phyloP scores from a whole-genome alignment of 92 coral and sea anemone genomes.

The Desmophyllum pertusum region DNA sequence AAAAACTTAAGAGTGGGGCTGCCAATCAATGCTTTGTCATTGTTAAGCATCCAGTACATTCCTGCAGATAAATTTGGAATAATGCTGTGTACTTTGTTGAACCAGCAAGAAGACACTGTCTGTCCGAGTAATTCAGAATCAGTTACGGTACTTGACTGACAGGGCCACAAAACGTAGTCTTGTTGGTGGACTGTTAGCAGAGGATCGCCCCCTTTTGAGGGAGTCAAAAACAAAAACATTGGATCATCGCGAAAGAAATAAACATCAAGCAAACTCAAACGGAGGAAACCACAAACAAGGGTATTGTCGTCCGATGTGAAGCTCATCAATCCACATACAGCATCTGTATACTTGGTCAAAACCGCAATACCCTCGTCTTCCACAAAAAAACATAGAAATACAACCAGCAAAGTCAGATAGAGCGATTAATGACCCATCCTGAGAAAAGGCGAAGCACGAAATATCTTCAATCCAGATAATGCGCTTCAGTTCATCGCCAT shows the following conservation, averaged over 20 bases:
- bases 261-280: not conserved
- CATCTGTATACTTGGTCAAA: not conserved
- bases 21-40: not conserved
- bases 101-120: not conserved
- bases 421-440: not conserved
- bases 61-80: not conserved
- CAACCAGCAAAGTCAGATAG: not conserved
- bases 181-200: not conserved
- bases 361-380: too few species aligned
- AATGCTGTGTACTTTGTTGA: not conserved
- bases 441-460: not conserved
- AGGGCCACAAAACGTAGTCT: not conserved
- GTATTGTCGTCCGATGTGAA: not conserved
- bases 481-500: not conserved
- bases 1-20: not conserved
- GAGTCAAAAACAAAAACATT: too few species aligned
- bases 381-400: not conserved
- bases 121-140: not conserved
- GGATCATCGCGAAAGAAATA: too few species aligned
- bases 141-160: not conserved
- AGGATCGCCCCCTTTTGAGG: too few species aligned
- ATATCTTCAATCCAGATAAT: not conserved
- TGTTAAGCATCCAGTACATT: not conserved
- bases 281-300: constrained; percentile 2
- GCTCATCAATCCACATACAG: constrained; percentile 1